Evolutionary conservation across 2,113 vertebrate genomes (phyloP), one percentile per base, ranked within the genome.

Genomic region (Lampris incognitus): DNA sequence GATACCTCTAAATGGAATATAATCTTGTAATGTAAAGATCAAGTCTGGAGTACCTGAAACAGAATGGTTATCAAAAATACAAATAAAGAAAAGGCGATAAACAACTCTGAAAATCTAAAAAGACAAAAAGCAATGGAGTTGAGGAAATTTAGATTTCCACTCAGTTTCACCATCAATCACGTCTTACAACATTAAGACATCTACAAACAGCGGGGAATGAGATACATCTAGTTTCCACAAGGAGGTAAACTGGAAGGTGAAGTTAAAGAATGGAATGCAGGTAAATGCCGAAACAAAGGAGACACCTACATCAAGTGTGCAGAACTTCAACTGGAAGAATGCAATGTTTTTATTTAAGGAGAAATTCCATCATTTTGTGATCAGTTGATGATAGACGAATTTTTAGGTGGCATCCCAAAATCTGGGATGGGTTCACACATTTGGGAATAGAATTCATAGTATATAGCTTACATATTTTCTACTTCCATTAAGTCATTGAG

Each of bases 171-270:
- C 64, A 79, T 83, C 69, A 68, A 66, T 75, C 79, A 90, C 72
- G 77, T 82, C 82, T 89, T 75, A 90, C 83, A 74, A 93, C 92
- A 93, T 82, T 83, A 88, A 91, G 88, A 94, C 73, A 76, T 77
- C 78, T 66, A 73, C 72, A 78, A 87, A 84, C 76, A 76, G 81
- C 74, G 87, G 85, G 89, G 89, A 92, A 90, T 90, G 84, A 68
- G 51, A 62, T 62, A 77, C 60, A 48, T 56, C 46, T 38, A 5
- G 44, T 74, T 78, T 81, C 80, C 64, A 73, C 71, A 76, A 36
- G 63, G 46, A 78, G 13, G 65, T 80, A 79, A 70, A 68, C 73
- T 76, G 0, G 5, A 66, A 87, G 69, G 46, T 11, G 24, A 58
- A 66, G 70, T 63, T 59, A n/a, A n/a, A 46, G 69, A 79, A 39